A percentile compares a stretch with the other conserved stretches of the same genome.
phyloP scores from a whole-genome alignment of 2,888 invertebrate species.

The Anoplius nigerrimus region DNA sequence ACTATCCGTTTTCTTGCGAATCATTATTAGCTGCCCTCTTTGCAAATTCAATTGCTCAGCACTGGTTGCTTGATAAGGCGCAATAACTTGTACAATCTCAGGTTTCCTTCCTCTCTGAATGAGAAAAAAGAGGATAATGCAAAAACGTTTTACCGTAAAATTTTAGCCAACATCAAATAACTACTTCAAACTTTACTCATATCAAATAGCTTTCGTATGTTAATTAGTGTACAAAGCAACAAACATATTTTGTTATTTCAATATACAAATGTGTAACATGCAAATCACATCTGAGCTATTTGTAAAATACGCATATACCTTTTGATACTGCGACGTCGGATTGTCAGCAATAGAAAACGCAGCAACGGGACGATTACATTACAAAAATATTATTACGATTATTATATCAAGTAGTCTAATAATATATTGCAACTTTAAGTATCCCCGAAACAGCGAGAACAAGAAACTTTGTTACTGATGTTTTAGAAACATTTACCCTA shows the following conservation, averaged over 20 bases:
- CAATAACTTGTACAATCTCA: slow-evolving; percentile 96
- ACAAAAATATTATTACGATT: slow-evolving; percentile 20
- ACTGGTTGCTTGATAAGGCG: slow-evolving; percentile 93
- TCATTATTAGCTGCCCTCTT: slow-evolving; percentile 94
- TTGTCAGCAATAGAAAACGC: slow-evolving; percentile 45
- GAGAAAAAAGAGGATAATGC: slow-evolving; percentile 33
- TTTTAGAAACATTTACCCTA: too few species aligned
- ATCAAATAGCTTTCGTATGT: not conserved
- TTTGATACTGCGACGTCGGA: slow-evolving; percentile 60
- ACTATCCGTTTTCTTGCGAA: slow-evolving; percentile 96
- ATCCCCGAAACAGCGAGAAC: too few species aligned
- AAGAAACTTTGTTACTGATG: too few species aligned
- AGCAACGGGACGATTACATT: slow-evolving; percentile 33
- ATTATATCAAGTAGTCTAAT: not conserved
- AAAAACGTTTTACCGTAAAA: not conserved
- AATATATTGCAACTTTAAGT: too few species aligned
- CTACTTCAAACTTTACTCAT: not conserved
- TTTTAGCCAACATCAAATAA: not conserved
- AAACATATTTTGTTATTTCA: not conserved
- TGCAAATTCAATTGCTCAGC: slow-evolving; percentile 92
- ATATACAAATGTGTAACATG: not conserved
- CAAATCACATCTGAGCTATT: slow-evolving; percentile 13
- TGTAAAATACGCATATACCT: slow-evolving; percentile 58
- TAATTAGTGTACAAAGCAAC: not conserved
- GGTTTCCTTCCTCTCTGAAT: slow-evolving; percentile 84